Conservation (phyloP, 1,140 invertebrate species). For the Aphaenogaster ashmeadi region DNA sequence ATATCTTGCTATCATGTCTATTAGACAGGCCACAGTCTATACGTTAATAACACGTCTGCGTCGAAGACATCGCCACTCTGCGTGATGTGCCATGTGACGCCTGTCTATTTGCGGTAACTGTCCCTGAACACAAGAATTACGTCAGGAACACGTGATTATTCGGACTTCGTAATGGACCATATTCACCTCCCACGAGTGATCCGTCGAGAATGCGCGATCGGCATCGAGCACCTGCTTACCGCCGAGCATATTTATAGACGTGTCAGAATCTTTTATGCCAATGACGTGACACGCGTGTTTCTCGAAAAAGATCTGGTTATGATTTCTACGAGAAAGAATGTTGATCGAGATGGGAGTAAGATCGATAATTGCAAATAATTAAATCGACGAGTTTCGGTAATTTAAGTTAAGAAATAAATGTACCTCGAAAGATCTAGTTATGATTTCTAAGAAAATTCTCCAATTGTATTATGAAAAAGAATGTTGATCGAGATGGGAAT, state of each 20-base stretch:
- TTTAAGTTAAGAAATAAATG: no score
- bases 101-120: constrained; percentile 73
- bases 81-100: constrained; percentile 52
- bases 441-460: background rate
- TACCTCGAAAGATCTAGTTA: background rate
- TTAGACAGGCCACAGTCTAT: background rate
- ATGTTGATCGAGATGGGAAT: background rate
- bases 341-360: background rate
- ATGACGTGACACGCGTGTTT: background rate
- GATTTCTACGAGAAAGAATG: background rate
- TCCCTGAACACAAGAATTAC: constrained; percentile 70
- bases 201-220: constrained; percentile 54
- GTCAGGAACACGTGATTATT: constrained; percentile 65
- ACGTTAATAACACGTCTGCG: constrained; percentile 46
- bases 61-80: constrained; percentile 40
- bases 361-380: background rate
- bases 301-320: background rate
- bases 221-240: constrained; percentile 47
- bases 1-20: background rate
- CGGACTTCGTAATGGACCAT: constrained; percentile 71
- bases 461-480: background rate
- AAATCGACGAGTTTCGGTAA: background rate
- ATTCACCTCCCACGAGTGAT: constrained; percentile 68
- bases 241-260: constrained; percentile 10
- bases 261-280: background rate